Base-by-base conservation (phyloP, 2,113 vertebrate genomes). In the Archilochus colubris region DNA sequence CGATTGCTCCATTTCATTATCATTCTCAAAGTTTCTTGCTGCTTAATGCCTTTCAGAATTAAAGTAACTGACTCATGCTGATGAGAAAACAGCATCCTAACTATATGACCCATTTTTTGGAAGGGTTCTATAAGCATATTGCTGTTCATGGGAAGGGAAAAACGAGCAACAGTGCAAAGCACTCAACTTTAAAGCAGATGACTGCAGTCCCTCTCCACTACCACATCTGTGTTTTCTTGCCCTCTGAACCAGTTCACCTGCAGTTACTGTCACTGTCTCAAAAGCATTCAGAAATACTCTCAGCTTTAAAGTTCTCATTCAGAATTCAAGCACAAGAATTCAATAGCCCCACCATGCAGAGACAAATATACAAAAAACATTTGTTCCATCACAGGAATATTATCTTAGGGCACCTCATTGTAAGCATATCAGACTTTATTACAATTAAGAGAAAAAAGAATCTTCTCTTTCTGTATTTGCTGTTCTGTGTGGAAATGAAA, bases 321-420 rank as follows among this genome's bases (percentile, higher is more conserved):
- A 53, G 80, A 81, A 51, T 28, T 31, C 12, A 59, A 31, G 14
- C 4, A 53, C 50, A 33, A 33, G 33, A 33, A 33, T 33, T 19
- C 18, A 74, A 21, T 5, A 67, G 22, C 51, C 51, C 0, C 0
- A 43, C 30, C 33, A 50, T 0, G 0, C 16, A 73, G 62, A 73
- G 30, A 58, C 28, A 75, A 43, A 73, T 13, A 81, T 14, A 54
- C 5, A 23, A 13, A 84, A 82, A 53, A 19, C 4, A 59, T 61
- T 79, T 80, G 12, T 50, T 90, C 30, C 50, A 27, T 79, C 50
- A 43, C 3, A 38, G 38, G 25, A 64, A 33, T 85, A 73, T 62
- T 28, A 36, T 75, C 40, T 62, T 22, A 43, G 54, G 43, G 63
- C 63, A 68, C 3, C 0, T 4, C 50, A 50, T 87, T 43, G 58